Evolutionary conservation across 2,888 invertebrate genomes (phyloP).

Genomic region (Clivina fossor): DNA sequence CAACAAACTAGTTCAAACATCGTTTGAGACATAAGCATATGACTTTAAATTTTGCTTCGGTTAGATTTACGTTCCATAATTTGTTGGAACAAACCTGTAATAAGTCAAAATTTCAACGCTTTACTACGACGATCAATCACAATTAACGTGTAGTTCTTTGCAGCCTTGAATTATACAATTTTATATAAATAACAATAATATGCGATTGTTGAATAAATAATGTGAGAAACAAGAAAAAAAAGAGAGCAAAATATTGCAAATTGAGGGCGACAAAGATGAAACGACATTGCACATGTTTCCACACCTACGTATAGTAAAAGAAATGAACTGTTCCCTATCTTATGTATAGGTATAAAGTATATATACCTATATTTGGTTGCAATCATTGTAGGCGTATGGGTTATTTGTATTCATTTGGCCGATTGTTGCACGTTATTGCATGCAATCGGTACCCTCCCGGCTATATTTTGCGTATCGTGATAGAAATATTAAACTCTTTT

Average conservation of each 20-base stretch:
- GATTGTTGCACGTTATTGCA: background rate
- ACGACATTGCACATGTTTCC: background rate
- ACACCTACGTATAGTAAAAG: background rate
- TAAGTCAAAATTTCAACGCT: no score
- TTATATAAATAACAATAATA: no score
- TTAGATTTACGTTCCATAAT: no score
- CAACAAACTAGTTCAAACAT: no score
- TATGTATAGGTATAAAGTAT: no score
- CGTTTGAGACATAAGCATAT: no score
- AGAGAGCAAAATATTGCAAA: background rate
- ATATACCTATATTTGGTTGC: background rate
- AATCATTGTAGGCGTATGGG: background rate
- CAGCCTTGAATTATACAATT: background rate
- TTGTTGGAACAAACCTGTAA: no score
- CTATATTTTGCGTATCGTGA: no score
- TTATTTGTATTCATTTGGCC: background rate
- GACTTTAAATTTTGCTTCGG: no score
- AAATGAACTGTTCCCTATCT: background rate
- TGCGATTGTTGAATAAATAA: background rate
- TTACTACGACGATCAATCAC: no score
- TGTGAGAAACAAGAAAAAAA: background rate
- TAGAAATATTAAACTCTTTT: no score
- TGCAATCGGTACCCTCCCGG: no score
- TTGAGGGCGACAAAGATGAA: slow-evolving; percentile 1
- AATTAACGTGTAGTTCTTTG: background rate